A percentile compares a stretch with the other conserved stretches of the same genome.
Conservation (phyloP, 2,797 vertebrate genomes). For the Heliangelus exortis region DNA sequence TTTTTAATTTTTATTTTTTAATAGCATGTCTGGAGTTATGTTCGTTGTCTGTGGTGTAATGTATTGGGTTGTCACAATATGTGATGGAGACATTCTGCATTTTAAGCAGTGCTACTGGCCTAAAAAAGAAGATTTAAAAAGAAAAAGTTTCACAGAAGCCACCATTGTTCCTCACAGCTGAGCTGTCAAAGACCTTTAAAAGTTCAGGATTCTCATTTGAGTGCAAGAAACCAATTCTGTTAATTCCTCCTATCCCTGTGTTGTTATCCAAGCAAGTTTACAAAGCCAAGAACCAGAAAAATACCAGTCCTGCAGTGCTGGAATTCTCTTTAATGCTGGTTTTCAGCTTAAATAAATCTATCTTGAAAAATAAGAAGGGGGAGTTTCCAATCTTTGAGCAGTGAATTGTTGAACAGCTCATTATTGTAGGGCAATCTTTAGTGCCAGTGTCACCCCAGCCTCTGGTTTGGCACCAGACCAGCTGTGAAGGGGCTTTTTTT, state of each 20-base stretch:
- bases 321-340: conserved; percentile 25
- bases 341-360: conserved; percentile 46
- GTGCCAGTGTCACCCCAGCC: not conserved
- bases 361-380: conserved; percentile 22
- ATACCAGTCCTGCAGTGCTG: conserved; percentile 21
- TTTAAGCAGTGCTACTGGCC: conserved; percentile 66
- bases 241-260: not conserved
- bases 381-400: conserved; percentile 15
- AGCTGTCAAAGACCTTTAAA: conserved; percentile 13
- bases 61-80: conserved; percentile 48
- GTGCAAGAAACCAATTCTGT: conserved; percentile 29
- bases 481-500: not conserved
- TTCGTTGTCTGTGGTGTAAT: conserved; percentile 73
- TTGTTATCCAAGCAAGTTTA: conserved; percentile 32
- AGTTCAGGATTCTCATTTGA: not conserved
- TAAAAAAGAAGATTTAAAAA: conserved; percentile 14
- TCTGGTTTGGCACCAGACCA: not conserved
- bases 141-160: conserved; percentile 31
- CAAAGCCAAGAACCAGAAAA: conserved; percentile 69
- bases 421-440: not conserved
- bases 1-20: too few species aligned
- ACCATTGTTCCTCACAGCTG: conserved; percentile 40
- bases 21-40: conserved; percentile 77
- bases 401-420: not conserved
- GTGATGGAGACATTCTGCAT: conserved; percentile 71